Evolutionary conservation across 2,797 vertebrate species (phyloP), one percentile per base, ranked within the genome.

Genomic region (Xenops minutus): DNA sequence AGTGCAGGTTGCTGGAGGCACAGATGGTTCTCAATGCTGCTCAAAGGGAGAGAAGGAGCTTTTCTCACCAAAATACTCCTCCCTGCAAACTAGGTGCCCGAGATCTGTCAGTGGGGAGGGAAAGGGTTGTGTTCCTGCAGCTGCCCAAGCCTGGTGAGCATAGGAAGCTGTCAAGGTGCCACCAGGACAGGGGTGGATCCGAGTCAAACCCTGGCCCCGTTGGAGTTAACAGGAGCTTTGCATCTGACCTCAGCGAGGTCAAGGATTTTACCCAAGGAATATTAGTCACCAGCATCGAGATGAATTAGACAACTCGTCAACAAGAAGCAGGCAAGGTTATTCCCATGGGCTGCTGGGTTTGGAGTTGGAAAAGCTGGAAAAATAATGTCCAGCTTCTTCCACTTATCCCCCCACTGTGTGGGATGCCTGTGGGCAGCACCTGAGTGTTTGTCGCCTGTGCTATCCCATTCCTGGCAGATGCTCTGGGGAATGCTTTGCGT

Each of bases 281-380:
- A 46, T 94, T 74, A 92, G 80, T 93, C 93, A 90, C 19, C 84
- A 7, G 74, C 15, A 72, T 29, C 1, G 0, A 59, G 71, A 90
- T 58, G 76, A 89, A 92, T 85, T 85, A 89, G 85, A 75, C 2
- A 5, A 51, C 56, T 72, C 91, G 92, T 92, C 86, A 94, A 49
- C 92, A 91, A 90, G 81, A 44, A 69, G 67, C 72, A 92, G 88
- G 84, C 80, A 71, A 67, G 34, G 84, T 63, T 74, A 15, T 39
- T 93, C 93, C 92, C 91, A 5, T 0, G 68, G 93, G 92, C 46
- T 41, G 67, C 89, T 43, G 71, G 66, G 46, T 63, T 68, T 0
- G 29, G 84, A 58, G 24, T 24, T 2, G 14, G 63, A 67, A 71
- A 43, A 85, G 71, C 61, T 94, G 95, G 52, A 83, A 95, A 87